Conservation (phyloP, 2,113 vertebrate genomes). For the Pyrgilauda ruficollis region DNA sequence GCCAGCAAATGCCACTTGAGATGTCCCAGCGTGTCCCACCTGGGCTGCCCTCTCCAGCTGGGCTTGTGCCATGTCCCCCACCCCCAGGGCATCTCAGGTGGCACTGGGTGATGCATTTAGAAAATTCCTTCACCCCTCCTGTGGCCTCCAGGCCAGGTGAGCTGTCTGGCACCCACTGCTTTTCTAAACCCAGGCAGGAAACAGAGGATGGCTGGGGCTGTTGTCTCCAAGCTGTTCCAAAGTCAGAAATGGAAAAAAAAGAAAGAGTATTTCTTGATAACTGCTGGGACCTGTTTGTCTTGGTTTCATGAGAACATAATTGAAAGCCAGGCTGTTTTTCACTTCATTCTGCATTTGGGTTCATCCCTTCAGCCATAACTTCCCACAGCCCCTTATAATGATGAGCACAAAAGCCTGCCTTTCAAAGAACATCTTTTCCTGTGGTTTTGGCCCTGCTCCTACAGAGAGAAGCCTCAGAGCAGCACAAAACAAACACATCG, state of each 20-base stretch:
- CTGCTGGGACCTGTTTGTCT: background rate
- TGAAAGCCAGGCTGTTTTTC: slow-evolving; percentile 15
- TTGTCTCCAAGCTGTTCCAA: background rate
- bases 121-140: background rate
- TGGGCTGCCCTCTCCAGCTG: background rate
- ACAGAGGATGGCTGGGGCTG: background rate
- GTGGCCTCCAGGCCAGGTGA: background rate
- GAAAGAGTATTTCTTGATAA: background rate
- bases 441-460: background rate
- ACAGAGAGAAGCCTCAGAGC: background rate
- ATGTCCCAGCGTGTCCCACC: background rate
- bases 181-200: background rate
- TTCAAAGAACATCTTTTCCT: background rate
- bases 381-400: background rate
- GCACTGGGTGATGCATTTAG: background rate
- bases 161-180: background rate
- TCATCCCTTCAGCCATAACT: background rate
- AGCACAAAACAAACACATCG: background rate
- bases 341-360: background rate
- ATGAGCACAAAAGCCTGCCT: background rate
- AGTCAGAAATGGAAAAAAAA: background rate
- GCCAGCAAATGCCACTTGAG: background rate
- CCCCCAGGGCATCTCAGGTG: background rate
- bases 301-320: background rate
- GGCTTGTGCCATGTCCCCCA: background rate